Base-by-base conservation (phyloP, 2,113 vertebrate species). In the Syngnathus scovelli region DNA sequence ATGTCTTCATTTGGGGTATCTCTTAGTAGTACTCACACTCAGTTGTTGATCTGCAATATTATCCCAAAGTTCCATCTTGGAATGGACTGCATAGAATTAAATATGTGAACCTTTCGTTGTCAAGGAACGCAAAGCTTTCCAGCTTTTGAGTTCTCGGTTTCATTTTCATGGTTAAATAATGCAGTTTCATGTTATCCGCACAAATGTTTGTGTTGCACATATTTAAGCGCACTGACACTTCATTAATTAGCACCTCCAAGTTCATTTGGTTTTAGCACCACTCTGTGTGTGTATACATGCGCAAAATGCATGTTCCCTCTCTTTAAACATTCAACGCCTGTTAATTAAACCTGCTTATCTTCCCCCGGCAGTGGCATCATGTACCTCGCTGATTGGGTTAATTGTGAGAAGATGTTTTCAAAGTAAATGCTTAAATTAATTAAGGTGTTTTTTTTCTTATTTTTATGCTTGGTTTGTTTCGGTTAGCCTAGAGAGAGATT, bases 331-430 rank as follows among this genome's bases (percentile, higher is more conserved):
- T 95, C 94, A 94, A 94, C 95, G 94, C 93, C 94, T 93, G 93
- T 95, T 98, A 98, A 99, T 98, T 99, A 99, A 96, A 92, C 92
- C 90, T 92, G 93, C 93, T 95, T 95, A 98, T 98, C 94, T 95
- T 94, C 93, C 93, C 91, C 93, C 95, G 94, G 95, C 95, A 95
- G 94, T 92, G 92, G 94, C 94, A 93, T 96, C 94, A 92, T 97
- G 96, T 95, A 96, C 93, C 92, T 93, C 94, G 90, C 93, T 96
- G 95, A 98, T 95, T 96, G 95, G 96, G 97, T 96, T 97, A 97
- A 99, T 98, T 96, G 95, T 91, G 79, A 93, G 92, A 94, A 96
- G 94, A 96, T 96, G 94, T 96, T 91, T 95, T 93, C 94, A 94
- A 85, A 96, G 94, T 95, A 96, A 96, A 95, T 94, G 93, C 94